Base-by-base conservation (phyloP, 2,888 invertebrate genomes). In the Phanerotoma sp. region DNA sequence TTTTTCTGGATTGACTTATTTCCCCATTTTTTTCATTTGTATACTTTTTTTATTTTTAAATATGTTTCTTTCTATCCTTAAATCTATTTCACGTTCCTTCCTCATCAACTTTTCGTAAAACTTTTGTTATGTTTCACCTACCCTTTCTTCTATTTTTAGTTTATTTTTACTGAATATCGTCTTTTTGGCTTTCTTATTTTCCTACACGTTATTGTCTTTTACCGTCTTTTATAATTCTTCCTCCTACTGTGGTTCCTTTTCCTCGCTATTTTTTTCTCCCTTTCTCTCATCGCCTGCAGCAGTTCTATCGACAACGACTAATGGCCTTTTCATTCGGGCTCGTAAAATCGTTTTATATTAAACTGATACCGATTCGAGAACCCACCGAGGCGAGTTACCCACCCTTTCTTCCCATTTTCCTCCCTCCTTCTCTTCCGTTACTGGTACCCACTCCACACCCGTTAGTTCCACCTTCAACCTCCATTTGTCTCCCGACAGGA, bases 291-390 rank as follows among this genome's bases (percentile, higher is more conserved):
- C 53, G 47, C 53, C 38, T 51, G 50, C 51, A 54, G 33, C 38
- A 33, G 59, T 59, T 56, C 62, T 58, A 65, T 64, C 62, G 63
- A 61, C 63, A 53, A 51, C 60, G 62, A 65, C 69, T 69, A 69
- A 70, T 69, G 66, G 66, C 63, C 62, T 70, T 68, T 70, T 66
- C 67, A 67, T 67, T 69, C 64, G 56, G 55, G 47, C 63, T 66
- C 64, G 66, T 67, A 66, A 69, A 70, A 70, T 70, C 65, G 65
- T 65, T 69, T 69, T 66, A 67, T 68, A 69, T 68, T 63, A 68
- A 68, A 67, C 61, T 64, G 65, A 64, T 63, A 64, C 60, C 61
- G 55, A 62, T 60, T 58, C 57, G 61, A 62, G 63, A 65, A 65
- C 63, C 56, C 65, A 66, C 53, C 61, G 54, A 56, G 45, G 60